Conservation (phyloP, 2,113 vertebrate species). For the Aramus guarauna region DNA sequence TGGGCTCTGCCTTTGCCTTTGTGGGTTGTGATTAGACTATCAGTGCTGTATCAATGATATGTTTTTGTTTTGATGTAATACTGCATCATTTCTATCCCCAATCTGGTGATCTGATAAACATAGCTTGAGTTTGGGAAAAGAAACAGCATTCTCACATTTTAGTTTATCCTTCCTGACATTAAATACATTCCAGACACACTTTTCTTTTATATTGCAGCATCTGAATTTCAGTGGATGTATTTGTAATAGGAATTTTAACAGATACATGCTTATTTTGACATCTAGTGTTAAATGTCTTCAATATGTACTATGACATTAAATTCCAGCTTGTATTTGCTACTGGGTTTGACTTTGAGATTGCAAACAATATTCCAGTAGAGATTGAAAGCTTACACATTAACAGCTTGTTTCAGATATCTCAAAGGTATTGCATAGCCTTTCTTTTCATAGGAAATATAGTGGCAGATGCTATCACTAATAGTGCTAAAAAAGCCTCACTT, state of each 20-base stretch:
- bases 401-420: constrained; percentile 21
- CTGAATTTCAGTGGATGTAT: constrained; percentile 20
- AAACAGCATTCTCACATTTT: not conserved
- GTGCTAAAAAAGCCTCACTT: not conserved
- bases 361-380: not conserved
- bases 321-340: not conserved
- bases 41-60: not conserved
- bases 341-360: constrained; percentile 1
- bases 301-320: not conserved
- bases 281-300: constrained; percentile 32
- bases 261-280: constrained; percentile 39
- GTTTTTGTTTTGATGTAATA: not conserved
- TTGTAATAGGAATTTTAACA: constrained; percentile 43
- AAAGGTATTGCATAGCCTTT: not conserved
- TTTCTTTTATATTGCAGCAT: not conserved
- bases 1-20: not conserved
- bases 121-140: not conserved
- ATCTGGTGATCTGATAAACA: not conserved
- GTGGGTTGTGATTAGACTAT: not conserved
- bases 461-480: not conserved
- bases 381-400: not conserved
- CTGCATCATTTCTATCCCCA: not conserved
- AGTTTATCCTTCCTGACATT: not conserved
- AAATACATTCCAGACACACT: not conserved
- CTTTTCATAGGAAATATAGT: not conserved